Evolutionary conservation across 2,888 invertebrate species (phyloP).

Genomic region (Sipha maydis): DNA sequence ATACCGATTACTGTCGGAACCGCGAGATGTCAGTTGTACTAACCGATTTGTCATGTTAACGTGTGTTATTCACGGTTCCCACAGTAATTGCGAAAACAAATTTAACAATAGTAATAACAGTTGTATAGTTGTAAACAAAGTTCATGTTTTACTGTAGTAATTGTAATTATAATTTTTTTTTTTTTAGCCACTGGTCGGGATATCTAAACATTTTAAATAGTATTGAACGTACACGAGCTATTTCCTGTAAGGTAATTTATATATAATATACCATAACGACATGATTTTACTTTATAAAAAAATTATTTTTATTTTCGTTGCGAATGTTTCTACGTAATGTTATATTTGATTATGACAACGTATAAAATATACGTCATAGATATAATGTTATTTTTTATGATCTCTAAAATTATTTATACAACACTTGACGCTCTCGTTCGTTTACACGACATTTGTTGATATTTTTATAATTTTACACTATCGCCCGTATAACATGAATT

Average conservation of each 20-base stretch:
- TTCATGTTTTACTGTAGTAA: background rate
- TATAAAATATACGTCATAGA: background rate
- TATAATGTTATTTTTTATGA: constrained; percentile 20
- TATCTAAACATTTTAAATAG: constrained; percentile 20
- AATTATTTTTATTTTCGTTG: constrained; percentile 7
- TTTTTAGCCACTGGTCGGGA: background rate
- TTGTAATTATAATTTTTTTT: background rate
- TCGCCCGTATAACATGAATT: background rate
- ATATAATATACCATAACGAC: constrained; percentile 10
- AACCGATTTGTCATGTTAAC: too few species aligned
- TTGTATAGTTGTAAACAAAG: background rate
- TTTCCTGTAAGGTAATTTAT: background rate
- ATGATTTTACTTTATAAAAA: background rate
- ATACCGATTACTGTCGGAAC: too few species aligned
- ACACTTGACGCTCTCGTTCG: background rate
- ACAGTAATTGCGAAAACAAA: background rate
- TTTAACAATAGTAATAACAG: background rate
- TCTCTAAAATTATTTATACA: constrained; percentile 5
- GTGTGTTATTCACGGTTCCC: too few species aligned
- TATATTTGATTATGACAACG: background rate
- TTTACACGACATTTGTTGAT: constrained; percentile 5
- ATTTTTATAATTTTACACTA: background rate
- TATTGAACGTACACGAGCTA: background rate
- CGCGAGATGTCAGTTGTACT: too few species aligned
- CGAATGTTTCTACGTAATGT: background rate